Evolutionary conservation across 2,797 vertebrate genomes (phyloP), one percentile per base, ranked within the genome.

Genomic region (Rachycentron canadum): DNA sequence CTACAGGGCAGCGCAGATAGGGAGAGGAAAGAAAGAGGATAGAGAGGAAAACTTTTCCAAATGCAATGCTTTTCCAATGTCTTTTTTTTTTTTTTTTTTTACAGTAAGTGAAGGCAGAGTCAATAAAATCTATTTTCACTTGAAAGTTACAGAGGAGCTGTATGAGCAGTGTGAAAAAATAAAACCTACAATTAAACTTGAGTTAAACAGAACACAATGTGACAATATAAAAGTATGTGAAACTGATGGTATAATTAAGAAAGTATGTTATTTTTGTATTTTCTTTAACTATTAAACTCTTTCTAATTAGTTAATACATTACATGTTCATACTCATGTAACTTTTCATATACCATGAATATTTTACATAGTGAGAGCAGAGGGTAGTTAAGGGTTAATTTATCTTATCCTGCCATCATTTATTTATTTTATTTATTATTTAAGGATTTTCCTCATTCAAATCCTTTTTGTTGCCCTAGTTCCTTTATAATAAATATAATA

Each of bases 1-100:
- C 86, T 86, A 56, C 84, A 77, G 83, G 62, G 73, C 82, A 79
- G 83, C 55, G 68, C 55, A 67, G 53, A 77, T 38, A 74, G 50
- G 68, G 43, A 55, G 45, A 32, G 32, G 32, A 32, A 32, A 3
- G 32, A 32, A 32, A 32, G 32, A 32, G 7, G 32, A 32, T 32
- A 3, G 66, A 76, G 59, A 40, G 43, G 71, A 79, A 61, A 79
- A 62, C 21, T 21, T 50, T 59, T 61, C 53, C n/a, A 40, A 72
- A 62, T 67, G 19, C 82, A 85, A 71, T 52, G 55, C n/a, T n/a
- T n/a, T n/a, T n/a, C n/a, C n/a, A n/a, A 52, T 28, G 38, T 76
- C 55, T 2, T 81, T 69, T 77, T 74, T 75, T 38, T 69, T 77
- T 74, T 75, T 38, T 13, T 80, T 64, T 81, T 69, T 55, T 52